Evolutionary conservation across 2,797 vertebrate species (phyloP), one percentile per base, ranked within the genome.

Genomic region (Craterocephalus amniculus): DNA sequence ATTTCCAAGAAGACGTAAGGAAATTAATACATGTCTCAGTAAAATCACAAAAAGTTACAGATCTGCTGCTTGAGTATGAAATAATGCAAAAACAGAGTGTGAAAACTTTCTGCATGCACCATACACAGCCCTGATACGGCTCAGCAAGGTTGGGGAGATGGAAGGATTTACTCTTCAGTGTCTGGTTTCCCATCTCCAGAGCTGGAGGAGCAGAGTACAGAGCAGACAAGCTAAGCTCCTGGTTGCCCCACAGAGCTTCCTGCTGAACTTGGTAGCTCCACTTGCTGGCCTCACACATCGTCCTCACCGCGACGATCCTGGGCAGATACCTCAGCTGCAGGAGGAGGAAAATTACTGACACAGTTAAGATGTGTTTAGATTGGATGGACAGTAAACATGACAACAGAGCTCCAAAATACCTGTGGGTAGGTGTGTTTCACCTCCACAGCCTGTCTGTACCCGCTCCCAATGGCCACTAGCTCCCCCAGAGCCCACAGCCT

Each of bases 321-420:
- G 96, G 96, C 20, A 96, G 67, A 2, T 61, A 68, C 64, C 90
- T 90, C 51, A 96, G 75, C 96, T 96, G 57, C 48, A 62, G 70
- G 83, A 72, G n/a, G 78, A 26, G 86, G 27, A 31, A 20, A 4
- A 9, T 45, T 14, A 59, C 10, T 2, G n/a, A 43, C 36, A 34
- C 40, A 57, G 55, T 48, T 55, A n/a, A 52, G 22, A 54, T 22
- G 24, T 4, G 4, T 43, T 18, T 12, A 49, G 1, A 58, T 2
- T 20, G 18, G 51, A 24, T 11, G 24, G 26, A 29, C 27, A 40
- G 8, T 27, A 4, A 45, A 36, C n/a, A n/a, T n/a, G n/a, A n/a
- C n/a, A n/a, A 34, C 38, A 57, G 2, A 55, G 27, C 13, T 32
- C 8, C 61, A 13, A 52, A 26, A n/a, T 88, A 95, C 94, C 92